Conservation (phyloP, 2,797 vertebrate genomes). For the Oreochromis grahami region DNA sequence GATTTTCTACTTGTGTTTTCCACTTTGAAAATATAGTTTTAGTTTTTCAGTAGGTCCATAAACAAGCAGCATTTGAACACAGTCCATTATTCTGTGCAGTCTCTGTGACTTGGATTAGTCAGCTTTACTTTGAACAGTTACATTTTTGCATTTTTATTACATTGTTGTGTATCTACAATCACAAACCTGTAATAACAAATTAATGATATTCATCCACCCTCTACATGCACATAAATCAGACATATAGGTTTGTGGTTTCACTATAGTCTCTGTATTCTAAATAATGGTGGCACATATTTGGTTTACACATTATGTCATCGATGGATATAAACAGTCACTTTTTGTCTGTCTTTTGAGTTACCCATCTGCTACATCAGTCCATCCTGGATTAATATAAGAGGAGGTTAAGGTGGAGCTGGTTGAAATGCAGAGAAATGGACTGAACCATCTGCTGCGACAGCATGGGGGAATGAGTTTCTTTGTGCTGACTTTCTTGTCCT, state of each 20-base stretch:
- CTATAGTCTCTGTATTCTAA: rapidly evolving
- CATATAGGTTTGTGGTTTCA: neutral
- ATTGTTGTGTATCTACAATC: neutral
- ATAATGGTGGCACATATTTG: neutral
- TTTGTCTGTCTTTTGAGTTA: neutral
- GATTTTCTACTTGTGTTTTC: neutral
- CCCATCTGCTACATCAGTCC: neutral
- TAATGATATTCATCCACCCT: neutral
- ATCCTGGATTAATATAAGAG: neutral
- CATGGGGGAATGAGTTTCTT: neutral
- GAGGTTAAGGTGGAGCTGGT: neutral
- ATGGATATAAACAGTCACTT: neutral
- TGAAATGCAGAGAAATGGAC: neutral
- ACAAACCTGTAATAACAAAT: neutral
- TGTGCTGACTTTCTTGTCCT: neutral
- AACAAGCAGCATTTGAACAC: neutral
- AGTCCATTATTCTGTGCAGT: neutral
- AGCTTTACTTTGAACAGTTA: neutral
- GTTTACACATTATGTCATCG: neutral
- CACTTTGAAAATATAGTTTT: neutral
- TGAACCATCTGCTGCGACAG: neutral
- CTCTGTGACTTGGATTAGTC: neutral
- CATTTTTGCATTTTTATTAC: neutral
- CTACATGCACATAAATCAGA: neutral
- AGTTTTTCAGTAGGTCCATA: neutral